Evolutionary conservation across 2,888 invertebrate genomes (phyloP), one percentile per base, ranked within the genome.

Genomic region (Deilephila elpenor): DNA sequence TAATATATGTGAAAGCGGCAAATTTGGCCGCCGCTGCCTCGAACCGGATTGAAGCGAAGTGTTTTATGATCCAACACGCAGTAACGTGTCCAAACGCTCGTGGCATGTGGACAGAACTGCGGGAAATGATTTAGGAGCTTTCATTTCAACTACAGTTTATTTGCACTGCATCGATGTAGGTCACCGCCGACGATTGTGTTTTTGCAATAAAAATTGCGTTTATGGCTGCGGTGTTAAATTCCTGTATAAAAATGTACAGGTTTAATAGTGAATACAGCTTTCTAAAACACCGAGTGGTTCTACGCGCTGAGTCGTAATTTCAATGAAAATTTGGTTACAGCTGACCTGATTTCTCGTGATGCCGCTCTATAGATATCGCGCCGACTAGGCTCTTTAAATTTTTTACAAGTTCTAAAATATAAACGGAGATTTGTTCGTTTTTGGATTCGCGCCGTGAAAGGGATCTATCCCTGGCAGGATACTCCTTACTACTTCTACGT

Each of bases 71-170:
- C 82, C 84, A 84, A 88, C 88, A 87, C 86, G 85, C 84, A 84
- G 87, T 83, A 80, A 86, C 86, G 82, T 83, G 84, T 85, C 83
- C 84, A 84, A 81, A 79, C 83, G 86, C 80, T 79, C 82, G 91
- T 89, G 88, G 88, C 92, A 91, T 88, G 89, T 90, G 91, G 90
- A 90, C 89, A 88, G 85, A 89, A 90, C 86, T 88, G 88, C 89
- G 78, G 83, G 73, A 76, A 82, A 87, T 91, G 92, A 92, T 92
- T 91, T 91, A 92, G 84, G 78, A 79, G 85, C 82, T 89, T 91
- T 92, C 91, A 92, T 92, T 90, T 91, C 86, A 79, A 82, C 80
- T 84, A 86, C 82, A 85, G 84, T 88, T 85, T 89, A 86, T 89
- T 89, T 86, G 83, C 82, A 84, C 79, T 80, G 62, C 56, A 72